These are phyloP conservation scores for Rhamphomyia laevipes DNA, from an alignment of 2,888 invertebrate genomes.

Conservation along the genomic window DNA sequence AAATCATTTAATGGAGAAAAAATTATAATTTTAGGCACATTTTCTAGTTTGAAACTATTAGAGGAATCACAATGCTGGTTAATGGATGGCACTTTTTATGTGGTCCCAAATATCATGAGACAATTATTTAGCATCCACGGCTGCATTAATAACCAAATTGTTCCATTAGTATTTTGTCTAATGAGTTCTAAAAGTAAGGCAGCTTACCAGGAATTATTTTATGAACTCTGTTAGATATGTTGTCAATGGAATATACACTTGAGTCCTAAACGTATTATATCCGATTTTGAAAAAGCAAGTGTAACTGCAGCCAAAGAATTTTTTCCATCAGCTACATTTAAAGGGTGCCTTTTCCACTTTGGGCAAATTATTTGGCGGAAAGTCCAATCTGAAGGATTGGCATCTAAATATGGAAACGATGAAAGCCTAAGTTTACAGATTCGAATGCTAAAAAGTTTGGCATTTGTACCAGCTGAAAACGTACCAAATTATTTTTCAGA, in stretches of 20 bases:
- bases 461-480: not conserved
- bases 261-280: not conserved
- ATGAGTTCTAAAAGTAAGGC: slow-evolving; percentile 4
- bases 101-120: slow-evolving; percentile 5
- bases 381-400: not conserved
- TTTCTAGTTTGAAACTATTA: slow-evolving; percentile 6
- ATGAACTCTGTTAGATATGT: not conserved
- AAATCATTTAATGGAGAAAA: slow-evolving; percentile 4
- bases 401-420: not conserved
- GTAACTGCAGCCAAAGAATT: slow-evolving; percentile 1
- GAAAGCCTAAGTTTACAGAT: not conserved
- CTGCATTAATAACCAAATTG: slow-evolving; percentile 1
- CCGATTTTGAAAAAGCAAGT: not conserved
- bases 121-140: slow-evolving; percentile 7
- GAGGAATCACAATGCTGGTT: slow-evolving; percentile 6
- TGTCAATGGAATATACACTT: slow-evolving; percentile 1
- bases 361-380: not conserved
- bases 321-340: slow-evolving; percentile 4
- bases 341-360: slow-evolving; percentile 5
- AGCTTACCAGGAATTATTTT: slow-evolving; percentile 4
- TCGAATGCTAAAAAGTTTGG: not conserved
- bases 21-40: slow-evolving; percentile 8
- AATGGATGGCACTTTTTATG: slow-evolving; percentile 7
- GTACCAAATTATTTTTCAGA: not conserved
- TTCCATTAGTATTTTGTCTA: slow-evolving; percentile 5